A percentile compares a stretch with the other conserved stretches of the same genome.
phyloP scores from a whole-genome alignment of 2,888 invertebrate species.

The Lobophora halterata region DNA sequence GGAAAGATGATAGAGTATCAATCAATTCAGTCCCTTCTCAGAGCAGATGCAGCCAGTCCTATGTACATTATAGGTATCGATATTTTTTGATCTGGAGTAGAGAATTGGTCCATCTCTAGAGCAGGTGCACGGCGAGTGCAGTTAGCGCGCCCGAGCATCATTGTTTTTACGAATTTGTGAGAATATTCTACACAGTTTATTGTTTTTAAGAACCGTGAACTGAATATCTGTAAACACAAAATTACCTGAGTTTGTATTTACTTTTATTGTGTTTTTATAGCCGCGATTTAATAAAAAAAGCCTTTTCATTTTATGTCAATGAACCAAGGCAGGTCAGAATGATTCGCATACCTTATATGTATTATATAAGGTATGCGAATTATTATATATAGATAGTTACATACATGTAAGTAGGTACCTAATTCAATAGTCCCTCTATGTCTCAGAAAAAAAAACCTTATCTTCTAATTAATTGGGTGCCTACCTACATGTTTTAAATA shows the following conservation, averaged over 20 bases:
- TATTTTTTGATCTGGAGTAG: not conserved
- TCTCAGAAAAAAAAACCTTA: too few relatives aligned
- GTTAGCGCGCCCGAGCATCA: conserved; percentile 43
- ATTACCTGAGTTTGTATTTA: not conserved
- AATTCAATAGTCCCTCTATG: too few relatives aligned
- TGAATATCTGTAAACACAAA: not conserved
- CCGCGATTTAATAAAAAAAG: not conserved
- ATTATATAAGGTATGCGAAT: too few relatives aligned
- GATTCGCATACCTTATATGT: too few relatives aligned
- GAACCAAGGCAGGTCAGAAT: too few relatives aligned
- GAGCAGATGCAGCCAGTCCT: too few relatives aligned
- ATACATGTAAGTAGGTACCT: too few relatives aligned
- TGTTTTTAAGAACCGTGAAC: conserved; percentile 1
- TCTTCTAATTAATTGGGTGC: too few relatives aligned
- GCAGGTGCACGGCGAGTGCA: conserved; percentile 47
- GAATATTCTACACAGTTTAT: conserved; percentile 12
- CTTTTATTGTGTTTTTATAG: not conserved
- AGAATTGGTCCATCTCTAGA: conserved; percentile 48
- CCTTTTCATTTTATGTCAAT: not conserved
- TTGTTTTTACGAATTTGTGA: conserved; percentile 43
- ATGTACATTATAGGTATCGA: conserved; percentile 10
- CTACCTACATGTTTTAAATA: too few relatives aligned
- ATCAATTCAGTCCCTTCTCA: too few relatives aligned
- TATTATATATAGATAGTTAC: too few relatives aligned
- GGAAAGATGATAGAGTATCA: too few relatives aligned